Base-by-base conservation (phyloP, 2,797 vertebrate species). In the Sus cebifrons region DNA sequence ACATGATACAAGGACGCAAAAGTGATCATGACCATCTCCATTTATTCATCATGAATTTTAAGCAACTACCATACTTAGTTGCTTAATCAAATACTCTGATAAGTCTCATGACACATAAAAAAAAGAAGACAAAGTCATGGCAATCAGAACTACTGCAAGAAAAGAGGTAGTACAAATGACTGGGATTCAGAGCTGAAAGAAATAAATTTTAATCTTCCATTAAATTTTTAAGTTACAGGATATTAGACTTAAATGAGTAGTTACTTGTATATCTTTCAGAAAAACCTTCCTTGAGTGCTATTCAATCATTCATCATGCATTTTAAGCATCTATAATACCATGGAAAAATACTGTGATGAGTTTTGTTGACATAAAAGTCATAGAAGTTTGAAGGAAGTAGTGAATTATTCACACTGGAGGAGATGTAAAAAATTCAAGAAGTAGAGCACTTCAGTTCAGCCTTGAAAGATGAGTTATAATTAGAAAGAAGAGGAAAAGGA, bases 321-420 rank as follows among this genome's bases (percentile, higher is more conserved):
- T 92, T 85, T 81, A 91, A 95, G 7, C 7, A 82, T 62, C 25
- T 44, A 14, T n/a, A 56, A 27, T 52, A 83, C 36, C 88, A 8
- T 20, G 65, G 6, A 82, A 91, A 75, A 73, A 85, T 81, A 23
- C 10, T 58, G 6, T 36, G 20, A 52, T 83, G 3, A 65, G 23
- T 68, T 96, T 92, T 95, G 44, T 81, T 92, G 77, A 67, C 23
- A 87, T 32, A 64, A 87, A 74, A 60, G 15, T 62, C 88, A 18
- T 64, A 70, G 85, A 91, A 54, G 15, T 92, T 36, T 74, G 68
- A 96, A 89, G 36, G 60, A 91, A 81, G 10, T 52, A 17, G 15
- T 79, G 52, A 79, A 67, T 89, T 89, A 68, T 40, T 86, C 75
- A 89, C 21, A 58, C 0, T 32, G 64, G 20, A 82, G 14, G 16